Evolutionary conservation across 2,888 invertebrate species (phyloP).

Genomic region (Acleris sparsana): DNA sequence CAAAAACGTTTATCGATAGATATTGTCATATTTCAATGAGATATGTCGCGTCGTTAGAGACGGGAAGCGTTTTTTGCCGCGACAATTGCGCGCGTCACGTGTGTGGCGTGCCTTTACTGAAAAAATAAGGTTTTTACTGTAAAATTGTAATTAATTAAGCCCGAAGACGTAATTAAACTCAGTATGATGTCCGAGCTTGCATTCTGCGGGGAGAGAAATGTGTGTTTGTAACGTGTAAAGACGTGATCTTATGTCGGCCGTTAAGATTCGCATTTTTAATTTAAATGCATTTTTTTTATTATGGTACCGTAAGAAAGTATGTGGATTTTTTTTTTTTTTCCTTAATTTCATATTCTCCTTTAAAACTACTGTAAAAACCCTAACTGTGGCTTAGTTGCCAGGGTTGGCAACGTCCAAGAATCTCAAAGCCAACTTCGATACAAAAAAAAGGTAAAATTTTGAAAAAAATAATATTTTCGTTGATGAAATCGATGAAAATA

Average conservation of each 20-base stretch:
- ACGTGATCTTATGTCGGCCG: neutral
- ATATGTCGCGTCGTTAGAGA: slow-evolving; percentile 17
- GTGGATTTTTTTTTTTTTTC: too few relatives aligned
- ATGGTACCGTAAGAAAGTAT: too few relatives aligned
- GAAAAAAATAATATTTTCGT: too few relatives aligned
- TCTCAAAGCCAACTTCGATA: too few relatives aligned
- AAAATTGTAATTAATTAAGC: slow-evolving; percentile 21
- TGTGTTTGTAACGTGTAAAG: neutral
- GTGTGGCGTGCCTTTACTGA: slow-evolving; percentile 26
- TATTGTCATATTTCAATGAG: slow-evolving; percentile 36
- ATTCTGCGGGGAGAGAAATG: neutral
- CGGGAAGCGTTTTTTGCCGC: slow-evolving; percentile 26
- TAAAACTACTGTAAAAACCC: too few relatives aligned
- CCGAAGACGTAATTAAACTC: neutral
- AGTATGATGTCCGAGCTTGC: neutral
- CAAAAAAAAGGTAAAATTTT: too few relatives aligned
- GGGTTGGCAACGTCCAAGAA: too few relatives aligned
- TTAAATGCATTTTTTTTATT: too few relatives aligned
- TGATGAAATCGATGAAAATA: too few relatives aligned
- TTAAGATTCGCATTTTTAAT: too few relatives aligned
- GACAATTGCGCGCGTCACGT: slow-evolving; percentile 31
- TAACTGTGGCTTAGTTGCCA: too few relatives aligned
- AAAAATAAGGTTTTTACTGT: slow-evolving; percentile 25
- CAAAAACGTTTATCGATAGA: slow-evolving; percentile 20
- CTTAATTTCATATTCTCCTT: too few relatives aligned